Evolutionary conservation across 2,888 invertebrate genomes (phyloP).

Genomic region (Phaedon cochleariae): DNA sequence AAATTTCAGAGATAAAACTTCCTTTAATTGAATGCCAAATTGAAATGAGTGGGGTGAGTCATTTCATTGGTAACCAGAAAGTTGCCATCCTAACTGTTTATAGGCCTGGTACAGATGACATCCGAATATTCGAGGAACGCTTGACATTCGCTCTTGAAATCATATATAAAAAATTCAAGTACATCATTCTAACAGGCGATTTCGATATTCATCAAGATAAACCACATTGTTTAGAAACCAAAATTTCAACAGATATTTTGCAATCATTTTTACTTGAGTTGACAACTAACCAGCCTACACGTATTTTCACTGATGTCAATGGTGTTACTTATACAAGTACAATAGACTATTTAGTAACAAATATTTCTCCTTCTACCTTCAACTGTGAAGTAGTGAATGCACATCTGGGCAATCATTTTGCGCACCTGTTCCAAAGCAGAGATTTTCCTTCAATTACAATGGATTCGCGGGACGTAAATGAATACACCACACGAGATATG

Average conservation of each 20-base stretch:
- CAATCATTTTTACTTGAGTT: not conserved
- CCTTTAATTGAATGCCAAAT: slow-evolving; percentile 5
- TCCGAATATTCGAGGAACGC: slow-evolving; percentile 7
- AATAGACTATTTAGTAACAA: no score
- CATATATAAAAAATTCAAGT: not conserved
- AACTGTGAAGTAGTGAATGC: no score
- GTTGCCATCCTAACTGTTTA: slow-evolving; percentile 5
- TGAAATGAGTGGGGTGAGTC: slow-evolving; percentile 12
- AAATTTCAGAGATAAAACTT: slow-evolving; percentile 8
- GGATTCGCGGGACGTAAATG: not conserved
- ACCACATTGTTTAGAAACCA: not conserved
- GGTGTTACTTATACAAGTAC: no score
- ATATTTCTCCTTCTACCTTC: no score
- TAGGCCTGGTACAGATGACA: slow-evolving; percentile 5
- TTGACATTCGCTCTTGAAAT: not conserved
- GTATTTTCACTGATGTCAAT: no score
- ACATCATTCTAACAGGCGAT: not conserved
- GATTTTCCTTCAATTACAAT: not conserved
- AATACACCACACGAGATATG: not conserved
- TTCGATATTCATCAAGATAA: slow-evolving; percentile 3
- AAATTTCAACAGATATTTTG: not conserved
- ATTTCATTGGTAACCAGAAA: slow-evolving; percentile 6
- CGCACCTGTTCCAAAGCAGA: no score
- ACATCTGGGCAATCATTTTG: no score
- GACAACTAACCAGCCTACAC: not conserved